Base-by-base conservation (phyloP, 2,113 vertebrate species). In the Gracilinanus agilis region DNA sequence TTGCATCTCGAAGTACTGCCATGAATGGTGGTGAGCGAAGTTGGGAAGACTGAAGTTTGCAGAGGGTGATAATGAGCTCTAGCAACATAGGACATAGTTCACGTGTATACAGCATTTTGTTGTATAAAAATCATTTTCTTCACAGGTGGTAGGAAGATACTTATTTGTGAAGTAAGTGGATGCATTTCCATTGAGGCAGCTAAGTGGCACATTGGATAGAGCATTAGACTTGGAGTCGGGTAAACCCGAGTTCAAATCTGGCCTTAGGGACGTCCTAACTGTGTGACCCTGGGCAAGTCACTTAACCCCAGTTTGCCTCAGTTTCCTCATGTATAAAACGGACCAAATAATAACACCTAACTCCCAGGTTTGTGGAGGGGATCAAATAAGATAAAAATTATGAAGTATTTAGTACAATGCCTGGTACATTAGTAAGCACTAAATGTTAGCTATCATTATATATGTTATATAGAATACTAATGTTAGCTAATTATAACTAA, bases 291-390 rank as follows among this genome's bases (percentile, higher is more conserved):
- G 27, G 91, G 13, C 29, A 44, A 92, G 40, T 54, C 54, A 54
- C n/a, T 67, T 25, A 44, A 61, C n/a, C 40, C 55, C n/a, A n/a
- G 34, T 44, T 93, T 95, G 67, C 29, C 88, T 92, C 53, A 27
- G 44, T 92, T 90, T 93, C 54, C 53, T 92, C 88, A 54, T 83
- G 53, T 29, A 88, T 94, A 89, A 92, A 91, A 55, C 0, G 1
- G 25, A 23, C 55, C 40, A 67, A 88, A 54, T 56, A 40, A 24
- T 3, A 13, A 55, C 0, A 3, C 40, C 83, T 53, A 3, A 40
- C 44, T 58, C 55, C 54, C 16, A 23, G 3, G 0, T 58, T 11
- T 90, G 67, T 25, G 56, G 53, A 27, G 25, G 27, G 56, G 56
- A 27, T 58, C 56, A 58, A 27, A 11, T 58, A 58, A 58, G 55